A percentile compares a stretch with the other conserved stretches of the same genome.
Conservation (phyloP, 2,888 invertebrate genomes). For the Cyclophora punctaria region DNA sequence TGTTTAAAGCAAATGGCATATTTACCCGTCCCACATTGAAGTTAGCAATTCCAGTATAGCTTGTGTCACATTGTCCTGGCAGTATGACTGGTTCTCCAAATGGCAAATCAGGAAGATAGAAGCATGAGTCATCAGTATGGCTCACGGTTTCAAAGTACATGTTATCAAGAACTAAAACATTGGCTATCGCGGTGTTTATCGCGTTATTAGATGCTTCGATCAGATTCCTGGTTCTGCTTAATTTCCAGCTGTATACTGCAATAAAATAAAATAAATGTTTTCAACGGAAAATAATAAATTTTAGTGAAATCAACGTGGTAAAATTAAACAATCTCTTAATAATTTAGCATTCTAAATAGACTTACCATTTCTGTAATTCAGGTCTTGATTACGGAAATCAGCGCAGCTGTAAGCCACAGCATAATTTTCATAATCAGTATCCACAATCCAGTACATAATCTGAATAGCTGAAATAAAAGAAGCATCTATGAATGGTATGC, state of each 20-base stretch:
- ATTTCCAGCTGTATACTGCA: conserved; percentile 49
- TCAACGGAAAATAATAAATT: background rate
- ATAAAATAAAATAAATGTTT: conserved; percentile 3
- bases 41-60: background rate
- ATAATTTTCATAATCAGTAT: conserved; percentile 74
- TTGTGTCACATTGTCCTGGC: conserved; percentile 45
- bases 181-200: conserved; percentile 31
- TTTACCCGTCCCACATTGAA: no score
- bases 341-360: background rate
- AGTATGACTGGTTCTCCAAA: conserved; percentile 32
- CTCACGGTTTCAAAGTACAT: conserved; percentile 32
- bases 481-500: no score
- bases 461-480: conserved; percentile 15
- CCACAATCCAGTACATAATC: conserved; percentile 71
- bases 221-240: conserved; percentile 38
- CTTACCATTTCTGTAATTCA: conserved; percentile 23
- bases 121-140: conserved; percentile 41
- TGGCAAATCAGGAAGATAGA: conserved; percentile 39
- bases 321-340: background rate
- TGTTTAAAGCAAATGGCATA: no score
- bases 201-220: conserved; percentile 17
- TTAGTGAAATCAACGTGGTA: background rate
- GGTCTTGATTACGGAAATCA: conserved; percentile 40
- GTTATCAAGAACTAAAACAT: conserved; percentile 35
- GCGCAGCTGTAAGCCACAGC: conserved; percentile 77